A percentile compares a stretch with the other conserved stretches of the same genome.
Evolutionary conservation across 2,888 invertebrate species (phyloP).

Genomic region (Choristoneura rosaceana): DNA sequence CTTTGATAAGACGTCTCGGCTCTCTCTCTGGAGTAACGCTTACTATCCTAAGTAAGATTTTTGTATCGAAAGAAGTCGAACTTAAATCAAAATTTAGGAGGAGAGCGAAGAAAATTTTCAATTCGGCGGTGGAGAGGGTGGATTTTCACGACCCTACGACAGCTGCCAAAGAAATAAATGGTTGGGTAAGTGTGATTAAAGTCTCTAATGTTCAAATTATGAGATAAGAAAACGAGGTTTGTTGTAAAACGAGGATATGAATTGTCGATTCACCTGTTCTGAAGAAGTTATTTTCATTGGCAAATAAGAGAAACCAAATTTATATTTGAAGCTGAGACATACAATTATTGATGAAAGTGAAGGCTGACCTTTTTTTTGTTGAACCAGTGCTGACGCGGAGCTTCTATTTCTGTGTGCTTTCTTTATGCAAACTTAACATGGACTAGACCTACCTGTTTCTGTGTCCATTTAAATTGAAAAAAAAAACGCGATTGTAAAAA

Average conservation of each 20-base stretch:
- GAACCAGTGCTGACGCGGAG: too few relatives aligned
- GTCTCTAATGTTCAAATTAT: neutral
- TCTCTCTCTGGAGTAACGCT: conserved; percentile 15
- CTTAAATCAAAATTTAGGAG: conserved; percentile 20
- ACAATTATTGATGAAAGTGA: too few relatives aligned
- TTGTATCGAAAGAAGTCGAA: neutral
- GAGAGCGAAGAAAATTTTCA: conserved; percentile 30
- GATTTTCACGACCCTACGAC: conserved; percentile 9
- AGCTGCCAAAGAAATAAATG: conserved; percentile 84
- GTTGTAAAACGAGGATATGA: neutral
- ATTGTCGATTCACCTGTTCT: neutral
- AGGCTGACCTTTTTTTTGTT: too few relatives aligned
- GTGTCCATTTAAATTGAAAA: too few relatives aligned
- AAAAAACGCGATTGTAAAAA: too few relatives aligned
- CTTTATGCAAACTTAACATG: too few relatives aligned
- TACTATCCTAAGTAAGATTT: conserved; percentile 34
- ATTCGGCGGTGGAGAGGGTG: conserved; percentile 24
- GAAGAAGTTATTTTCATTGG: neutral
- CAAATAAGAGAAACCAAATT: too few relatives aligned
- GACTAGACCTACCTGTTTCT: too few relatives aligned
- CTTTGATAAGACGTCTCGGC: conserved; percentile 16
- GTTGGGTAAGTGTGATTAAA: conserved; percentile 80
- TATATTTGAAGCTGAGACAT: too few relatives aligned
- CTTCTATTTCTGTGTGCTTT: too few relatives aligned
- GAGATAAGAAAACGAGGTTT: neutral